Base-by-base conservation (phyloP, 2,797 vertebrate genomes). In the Platyrinchus mystaceus region DNA sequence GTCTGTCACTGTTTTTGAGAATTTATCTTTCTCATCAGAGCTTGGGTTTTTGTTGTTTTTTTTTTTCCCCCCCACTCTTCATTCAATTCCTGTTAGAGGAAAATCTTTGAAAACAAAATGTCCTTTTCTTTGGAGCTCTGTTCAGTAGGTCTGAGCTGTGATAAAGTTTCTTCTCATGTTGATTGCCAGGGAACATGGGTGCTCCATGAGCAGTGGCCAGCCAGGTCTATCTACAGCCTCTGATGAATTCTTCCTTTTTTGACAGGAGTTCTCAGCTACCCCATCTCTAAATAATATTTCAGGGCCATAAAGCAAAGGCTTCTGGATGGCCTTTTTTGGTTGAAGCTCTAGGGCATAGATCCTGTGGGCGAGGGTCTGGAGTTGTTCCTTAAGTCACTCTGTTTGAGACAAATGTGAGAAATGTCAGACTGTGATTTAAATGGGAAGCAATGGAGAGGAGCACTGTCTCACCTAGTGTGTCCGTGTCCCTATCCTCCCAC, bases 11-110 rank as follows among this genome's bases (percentile, higher is more conserved):
- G 91, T 55, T 95, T 93, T 96, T 94, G 60, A 95, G 82, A 94
- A 89, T 91, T 97, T 96, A 97, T 97, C 97, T 96, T 94, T 85
- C 50, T 95, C 78, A 95, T 96, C 95, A 92, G 81, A 93, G 24
- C 69, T 85, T 89, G 84, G 47, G 6, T 3, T 36, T 96, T 94
- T 37, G 37, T 37, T 37, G 37, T 39, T 85, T 0, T 20, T 71
- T 91, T 30, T 83, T 49, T 27, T 28, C 10, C 2, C 4, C 27
- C 43, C 10, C 13, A 63, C 20, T 79, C 68, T 86, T 92, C 50
- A 78, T 93, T 91, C 60, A 95, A 18, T 69, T 83, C 10, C 37
- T 77, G 55, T 90, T 80, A 74, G 64, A 87, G 44, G 32, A 92
- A 94, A 95, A 87, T 62, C 53, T 85, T 58, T 79, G 22, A 89